These are phyloP conservation scores for Pampusana beccarii DNA, from an alignment of 2,113 vertebrate species.

Conservation along the genomic window DNA sequence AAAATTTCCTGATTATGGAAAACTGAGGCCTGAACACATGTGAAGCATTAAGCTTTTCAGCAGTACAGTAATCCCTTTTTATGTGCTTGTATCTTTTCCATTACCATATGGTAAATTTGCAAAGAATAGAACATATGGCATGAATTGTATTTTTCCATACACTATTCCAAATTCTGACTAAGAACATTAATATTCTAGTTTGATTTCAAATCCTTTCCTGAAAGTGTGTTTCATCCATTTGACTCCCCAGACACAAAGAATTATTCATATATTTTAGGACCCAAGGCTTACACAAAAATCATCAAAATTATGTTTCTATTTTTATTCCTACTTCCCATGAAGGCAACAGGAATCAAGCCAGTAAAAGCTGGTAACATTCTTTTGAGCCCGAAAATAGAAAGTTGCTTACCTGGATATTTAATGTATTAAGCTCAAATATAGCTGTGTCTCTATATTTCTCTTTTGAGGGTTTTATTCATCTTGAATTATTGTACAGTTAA, in stretches of 20 bases:
- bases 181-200: conserved; percentile 27
- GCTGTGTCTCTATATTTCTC: background rate
- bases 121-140: conserved; percentile 52
- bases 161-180: background rate
- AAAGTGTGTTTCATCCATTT: conserved; percentile 10
- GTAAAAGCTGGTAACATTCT: background rate
- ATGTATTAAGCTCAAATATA: background rate
- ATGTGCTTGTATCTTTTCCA: conserved; percentile 7
- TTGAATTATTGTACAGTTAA: background rate
- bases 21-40: conserved; percentile 10
- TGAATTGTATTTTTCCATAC: background rate
- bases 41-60: conserved; percentile 43
- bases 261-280: background rate
- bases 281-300: background rate
- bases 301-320: background rate
- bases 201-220: conserved; percentile 20
- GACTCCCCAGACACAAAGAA: background rate
- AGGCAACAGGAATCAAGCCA: background rate
- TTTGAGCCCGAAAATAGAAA: background rate
- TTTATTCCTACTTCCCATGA: background rate
- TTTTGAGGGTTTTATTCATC: background rate
- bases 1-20: conserved; percentile 53
- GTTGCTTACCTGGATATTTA: background rate
- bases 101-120: conserved; percentile 19
- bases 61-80: conserved; percentile 52